Conservation (phyloP, 2,797 vertebrate genomes). For the Megaceryle alcyon region DNA sequence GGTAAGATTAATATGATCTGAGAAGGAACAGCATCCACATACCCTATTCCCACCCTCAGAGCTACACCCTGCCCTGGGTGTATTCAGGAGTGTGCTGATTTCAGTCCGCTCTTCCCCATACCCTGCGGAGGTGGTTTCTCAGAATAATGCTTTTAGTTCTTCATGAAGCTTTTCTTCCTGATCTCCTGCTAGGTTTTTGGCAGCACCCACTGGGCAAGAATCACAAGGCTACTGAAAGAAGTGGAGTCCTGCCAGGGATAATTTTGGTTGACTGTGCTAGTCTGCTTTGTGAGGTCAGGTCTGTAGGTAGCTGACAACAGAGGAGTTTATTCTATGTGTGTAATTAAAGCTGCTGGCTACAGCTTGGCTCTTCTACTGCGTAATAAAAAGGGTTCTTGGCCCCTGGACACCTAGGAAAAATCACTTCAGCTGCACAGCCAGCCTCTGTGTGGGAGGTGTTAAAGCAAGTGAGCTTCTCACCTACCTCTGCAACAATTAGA, state of each 20-base stretch:
- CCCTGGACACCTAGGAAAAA: not conserved
- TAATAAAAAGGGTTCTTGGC: not conserved
- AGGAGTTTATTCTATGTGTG: not conserved
- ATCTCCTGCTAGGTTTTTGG: not conserved
- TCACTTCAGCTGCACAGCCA: conserved; percentile 34
- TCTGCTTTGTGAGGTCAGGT: not conserved
- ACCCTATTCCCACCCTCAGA: accelerated
- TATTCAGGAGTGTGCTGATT: accelerated
- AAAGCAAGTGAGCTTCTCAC: not conserved
- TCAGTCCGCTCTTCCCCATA: accelerated
- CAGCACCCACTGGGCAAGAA: not conserved
- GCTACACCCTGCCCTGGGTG: not conserved
- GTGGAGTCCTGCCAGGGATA: not conserved
- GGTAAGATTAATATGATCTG: accelerated
- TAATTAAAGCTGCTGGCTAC: conserved; percentile 5
- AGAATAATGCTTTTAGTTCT: not conserved
- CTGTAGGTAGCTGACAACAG: conserved; percentile 2
- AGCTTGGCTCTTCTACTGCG: not conserved
- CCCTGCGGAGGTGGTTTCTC: not conserved
- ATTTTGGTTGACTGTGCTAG: not conserved
- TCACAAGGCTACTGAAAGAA: not conserved
- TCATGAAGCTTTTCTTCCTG: not conserved
- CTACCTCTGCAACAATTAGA: not conserved
- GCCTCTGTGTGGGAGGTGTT: not conserved
- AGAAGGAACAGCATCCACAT: not conserved